Base-by-base conservation (phyloP, 2,888 invertebrate genomes). In the Pristionchus exspectatus region DNA sequence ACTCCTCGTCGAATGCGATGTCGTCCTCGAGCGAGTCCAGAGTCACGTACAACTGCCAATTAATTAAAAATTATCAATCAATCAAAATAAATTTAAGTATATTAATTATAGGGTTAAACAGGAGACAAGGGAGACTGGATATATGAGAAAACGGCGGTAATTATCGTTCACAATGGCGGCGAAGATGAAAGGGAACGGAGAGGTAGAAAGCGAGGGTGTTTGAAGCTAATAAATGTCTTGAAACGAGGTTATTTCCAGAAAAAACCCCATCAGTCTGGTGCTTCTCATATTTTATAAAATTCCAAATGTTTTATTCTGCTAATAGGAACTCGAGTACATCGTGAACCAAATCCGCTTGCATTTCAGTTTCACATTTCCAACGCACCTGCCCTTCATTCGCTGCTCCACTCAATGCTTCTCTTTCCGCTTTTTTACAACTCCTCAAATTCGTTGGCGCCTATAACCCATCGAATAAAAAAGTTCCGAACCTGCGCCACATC, bases 1-100 rank as follows among this genome's bases (percentile, higher is more conserved):
- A 93, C 63, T 93, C 91, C 44, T 93, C 92, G 21, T 92, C 92
- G 54, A 90, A 91, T 10, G 92, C 90, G 18, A 92, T 89, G 12
- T 88, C 89, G 72, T 93, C 93, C 85, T 93, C 93, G 54, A 93
- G 90, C 0, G 84, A 33, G 63, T 92, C 92, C 16, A 93, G 81
- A 18, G 88, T 33, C 59, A 91, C 92, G 85, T 90, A 93, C 77
- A 92, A 86, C 91, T 91, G 38, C 5, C 5, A 38, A 38, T 38
- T 10, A 83, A 74, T 38, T 74, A 38, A 38, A 38, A 38, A 38
- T 74, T 38, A 38, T 14, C 33, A 33, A 72, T 72, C 33, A 69
- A 69, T 72, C 7, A 16, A 50, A 50, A 10, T 7, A 7, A 50
- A 50, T 50, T 10, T 7, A 50, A 10, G 44, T 50, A 10, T 50